Conservation (phyloP, 1,140 invertebrate species). For the Bombus haemorrhoidalis region DNA sequence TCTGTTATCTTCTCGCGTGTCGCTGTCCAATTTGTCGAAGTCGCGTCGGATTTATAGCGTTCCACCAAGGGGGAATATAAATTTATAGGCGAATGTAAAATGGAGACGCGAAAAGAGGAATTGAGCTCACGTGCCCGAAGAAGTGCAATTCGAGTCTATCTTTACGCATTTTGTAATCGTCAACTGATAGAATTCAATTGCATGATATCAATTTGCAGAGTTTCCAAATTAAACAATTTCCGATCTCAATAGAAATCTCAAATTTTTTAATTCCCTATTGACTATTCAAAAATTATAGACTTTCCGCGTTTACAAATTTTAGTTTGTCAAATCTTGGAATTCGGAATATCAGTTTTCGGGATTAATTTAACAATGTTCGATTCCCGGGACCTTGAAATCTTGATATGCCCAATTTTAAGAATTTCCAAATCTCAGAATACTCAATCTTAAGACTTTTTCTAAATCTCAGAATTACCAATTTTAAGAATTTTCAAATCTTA, state of each 20-base stretch:
- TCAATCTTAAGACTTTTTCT: too few relatives aligned
- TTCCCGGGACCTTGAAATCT: background rate
- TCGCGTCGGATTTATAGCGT: background rate
- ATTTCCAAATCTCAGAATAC: background rate
- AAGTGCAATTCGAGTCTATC: background rate
- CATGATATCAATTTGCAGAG: background rate
- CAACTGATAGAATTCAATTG: background rate
- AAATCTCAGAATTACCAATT: background rate
- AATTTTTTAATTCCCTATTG: too few relatives aligned
- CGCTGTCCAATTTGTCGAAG: conserved; percentile 25
- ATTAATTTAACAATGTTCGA: too few relatives aligned
- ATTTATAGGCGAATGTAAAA: conserved; percentile 24
- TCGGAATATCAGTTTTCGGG: background rate
- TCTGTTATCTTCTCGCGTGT: conserved; percentile 29
- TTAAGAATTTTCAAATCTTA: background rate
- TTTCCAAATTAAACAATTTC: background rate
- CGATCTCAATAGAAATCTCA: too few relatives aligned
- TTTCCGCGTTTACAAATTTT: too few relatives aligned
- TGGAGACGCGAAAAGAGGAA: background rate
- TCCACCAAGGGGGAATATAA: background rate
- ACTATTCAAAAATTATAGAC: too few relatives aligned
- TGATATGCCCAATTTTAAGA: background rate
- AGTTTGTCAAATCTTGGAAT: background rate
- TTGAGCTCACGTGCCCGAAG: background rate
- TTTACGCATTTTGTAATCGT: background rate